Percentiles rank a stretch among this genome's conserved stretches.
Evolutionary conservation across 2,888 invertebrate genomes (phyloP).

Genomic region (Dynastes maya): DNA sequence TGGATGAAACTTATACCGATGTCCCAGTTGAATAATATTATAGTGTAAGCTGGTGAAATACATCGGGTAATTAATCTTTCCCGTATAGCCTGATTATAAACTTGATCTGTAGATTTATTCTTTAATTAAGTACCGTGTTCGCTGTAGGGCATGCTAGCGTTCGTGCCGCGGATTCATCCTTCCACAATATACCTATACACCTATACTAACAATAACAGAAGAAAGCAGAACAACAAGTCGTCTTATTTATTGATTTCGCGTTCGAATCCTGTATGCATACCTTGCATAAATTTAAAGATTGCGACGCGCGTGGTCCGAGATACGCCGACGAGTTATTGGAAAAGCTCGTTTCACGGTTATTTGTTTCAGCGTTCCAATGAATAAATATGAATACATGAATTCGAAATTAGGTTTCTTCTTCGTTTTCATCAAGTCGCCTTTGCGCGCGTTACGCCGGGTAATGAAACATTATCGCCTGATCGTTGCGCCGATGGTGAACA

Average conservation of each 20-base stretch:
- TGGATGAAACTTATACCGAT: too few species aligned
- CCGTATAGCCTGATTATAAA: slow-evolving; percentile 20
- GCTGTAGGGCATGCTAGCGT: not conserved
- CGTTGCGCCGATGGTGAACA: not conserved
- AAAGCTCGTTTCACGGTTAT: slow-evolving; percentile 45
- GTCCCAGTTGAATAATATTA: not conserved
- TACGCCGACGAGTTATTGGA: slow-evolving; percentile 14
- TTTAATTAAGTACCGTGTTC: slow-evolving; percentile 29
- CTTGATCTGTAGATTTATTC: slow-evolving; percentile 13
- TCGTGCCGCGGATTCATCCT: not conserved
- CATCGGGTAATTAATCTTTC: not conserved
- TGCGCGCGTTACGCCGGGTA: not conserved
- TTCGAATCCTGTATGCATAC: slow-evolving; percentile 8
- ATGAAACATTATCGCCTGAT: slow-evolving; percentile 40
- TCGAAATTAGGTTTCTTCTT: slow-evolving; percentile 35
- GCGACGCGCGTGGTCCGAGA: slow-evolving; percentile 8
- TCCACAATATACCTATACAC: not conserved
- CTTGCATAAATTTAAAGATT: slow-evolving; percentile 18
- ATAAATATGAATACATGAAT: slow-evolving; percentile 47
- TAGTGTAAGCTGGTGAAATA: not conserved
- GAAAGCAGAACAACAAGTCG: not conserved
- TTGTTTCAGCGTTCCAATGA: slow-evolving; percentile 44
- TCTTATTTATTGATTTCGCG: slow-evolving; percentile 38
- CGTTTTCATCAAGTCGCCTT: slow-evolving; percentile 22
- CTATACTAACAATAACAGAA: not conserved